These are phyloP conservation scores for Rhamphomyia laevipes DNA, from an alignment of 2,888 invertebrate species.

Conservation along the genomic window DNA sequence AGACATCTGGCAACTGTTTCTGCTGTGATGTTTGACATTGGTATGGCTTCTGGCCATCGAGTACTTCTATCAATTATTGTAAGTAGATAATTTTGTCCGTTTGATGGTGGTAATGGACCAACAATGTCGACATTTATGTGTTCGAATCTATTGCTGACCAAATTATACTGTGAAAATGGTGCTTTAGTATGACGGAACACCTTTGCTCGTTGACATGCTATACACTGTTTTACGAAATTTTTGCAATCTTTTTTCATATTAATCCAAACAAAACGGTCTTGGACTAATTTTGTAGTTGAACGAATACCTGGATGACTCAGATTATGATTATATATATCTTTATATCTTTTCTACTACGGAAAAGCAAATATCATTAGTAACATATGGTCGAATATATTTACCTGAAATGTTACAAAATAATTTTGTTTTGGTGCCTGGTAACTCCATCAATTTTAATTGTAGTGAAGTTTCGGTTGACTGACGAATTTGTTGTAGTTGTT, in stretches of 20 bases:
- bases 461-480: not conserved
- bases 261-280: constrained; percentile 5
- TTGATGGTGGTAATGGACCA: not conserved
- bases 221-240: constrained; percentile 6
- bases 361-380: constrained; percentile 1
- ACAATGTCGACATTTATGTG: not conserved
- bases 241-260: constrained; percentile 4
- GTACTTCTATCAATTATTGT: not conserved
- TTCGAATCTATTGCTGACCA: not conserved
- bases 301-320: constrained; percentile 5
- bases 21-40: not conserved
- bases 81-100: not conserved
- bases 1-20: not conserved
- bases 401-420: constrained; percentile 6
- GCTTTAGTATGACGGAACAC: constrained; percentile 4
- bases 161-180: not conserved
- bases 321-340: too few relatives aligned
- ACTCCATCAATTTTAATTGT: not conserved
- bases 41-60: not conserved
- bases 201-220: constrained; percentile 8
- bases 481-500: constrained; percentile 1
- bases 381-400: constrained; percentile 1
- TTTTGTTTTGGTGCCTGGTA: constrained; percentile 1
- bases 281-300: constrained; percentile 3
- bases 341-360: constrained; percentile 1